Percentiles rank a stretch among this genome's conserved stretches.
phyloP scores from a whole-genome alignment of 30 jellyfish, hydroid and myxozoan species.

The Mastigias papua region DNA sequence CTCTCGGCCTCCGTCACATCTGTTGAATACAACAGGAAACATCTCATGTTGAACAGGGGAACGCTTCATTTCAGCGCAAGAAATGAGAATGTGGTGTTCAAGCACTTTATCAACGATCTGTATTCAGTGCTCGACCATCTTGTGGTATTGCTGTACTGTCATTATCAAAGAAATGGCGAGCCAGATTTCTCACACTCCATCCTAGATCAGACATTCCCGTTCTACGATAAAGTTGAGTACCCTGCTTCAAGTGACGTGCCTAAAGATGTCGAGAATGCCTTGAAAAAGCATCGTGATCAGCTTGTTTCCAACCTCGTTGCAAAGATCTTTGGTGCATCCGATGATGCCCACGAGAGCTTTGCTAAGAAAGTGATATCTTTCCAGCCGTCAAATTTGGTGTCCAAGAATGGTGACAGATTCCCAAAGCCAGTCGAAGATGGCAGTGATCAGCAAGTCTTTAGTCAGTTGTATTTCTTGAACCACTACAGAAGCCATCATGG shows the following conservation, averaged over 20 bases:
- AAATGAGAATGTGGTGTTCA: slow-evolving; percentile 65
- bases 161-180: slow-evolving; percentile 67
- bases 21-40: slow-evolving; percentile 66
- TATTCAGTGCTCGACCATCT: slow-evolving; percentile 60
- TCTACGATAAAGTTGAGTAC: slow-evolving; percentile 39
- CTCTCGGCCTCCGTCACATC: slow-evolving; percentile 66
- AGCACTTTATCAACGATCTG: slow-evolving; percentile 57
- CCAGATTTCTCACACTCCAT: slow-evolving; percentile 67
- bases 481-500: slow-evolving; percentile 75
- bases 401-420: slow-evolving; percentile 51
- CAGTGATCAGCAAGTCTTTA: slow-evolving; percentile 67
- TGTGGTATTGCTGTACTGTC: slow-evolving; percentile 64
- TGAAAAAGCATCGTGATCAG: slow-evolving; percentile 60
- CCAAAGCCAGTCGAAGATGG: slow-evolving; percentile 67
- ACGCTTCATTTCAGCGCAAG: slow-evolving; percentile 71
- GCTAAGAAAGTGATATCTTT: slow-evolving; percentile 29
- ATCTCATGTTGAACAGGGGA: slow-evolving; percentile 59
- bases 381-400: slow-evolving; percentile 51
- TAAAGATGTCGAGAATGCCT: slow-evolving; percentile 38
- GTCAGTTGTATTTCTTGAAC: slow-evolving; percentile 67
- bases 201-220: slow-evolving; percentile 60
- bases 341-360: slow-evolving; percentile 54
- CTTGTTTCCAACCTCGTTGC: slow-evolving; percentile 30
- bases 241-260: slow-evolving; percentile 58
- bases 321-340: slow-evolving; percentile 42